Evolutionary conservation across 2,797 vertebrate species (phyloP).

Genomic region (Scolopax rusticola): DNA sequence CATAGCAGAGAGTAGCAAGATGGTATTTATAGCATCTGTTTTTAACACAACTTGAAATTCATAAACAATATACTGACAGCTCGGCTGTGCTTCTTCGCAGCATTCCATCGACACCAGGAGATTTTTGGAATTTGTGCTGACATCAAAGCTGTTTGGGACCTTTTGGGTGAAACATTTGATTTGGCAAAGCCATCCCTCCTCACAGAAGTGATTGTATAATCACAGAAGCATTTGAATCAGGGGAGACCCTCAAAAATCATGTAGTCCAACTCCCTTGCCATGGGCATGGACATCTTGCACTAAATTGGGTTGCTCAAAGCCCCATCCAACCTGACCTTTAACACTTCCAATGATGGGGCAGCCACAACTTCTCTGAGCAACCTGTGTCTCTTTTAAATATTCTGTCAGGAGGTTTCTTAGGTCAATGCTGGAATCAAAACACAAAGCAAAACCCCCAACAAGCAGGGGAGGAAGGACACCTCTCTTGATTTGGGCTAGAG

Average conservation of each 20-base stretch:
- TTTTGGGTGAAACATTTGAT: background rate
- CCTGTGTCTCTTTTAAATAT: background rate
- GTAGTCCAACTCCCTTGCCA: background rate
- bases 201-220: background rate
- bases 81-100: background rate
- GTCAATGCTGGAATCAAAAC: background rate
- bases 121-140: background rate
- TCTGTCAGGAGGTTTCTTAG: background rate
- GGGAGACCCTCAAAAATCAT: background rate
- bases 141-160: background rate
- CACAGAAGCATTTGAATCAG: background rate
- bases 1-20: background rate
- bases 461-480: background rate
- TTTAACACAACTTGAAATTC: background rate
- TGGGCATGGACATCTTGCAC: background rate
- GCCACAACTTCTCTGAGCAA: background rate
- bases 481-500: background rate
- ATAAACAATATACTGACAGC: background rate
- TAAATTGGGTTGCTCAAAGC: background rate
- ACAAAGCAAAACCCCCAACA: background rate
- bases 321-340: accelerated
- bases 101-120: background rate
- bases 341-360: background rate
- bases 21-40: background rate
- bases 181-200: background rate